These are phyloP conservation scores for Drosophila anomelani DNA, from an alignment of 2,888 invertebrate genomes.

Conservation along the genomic window DNA sequence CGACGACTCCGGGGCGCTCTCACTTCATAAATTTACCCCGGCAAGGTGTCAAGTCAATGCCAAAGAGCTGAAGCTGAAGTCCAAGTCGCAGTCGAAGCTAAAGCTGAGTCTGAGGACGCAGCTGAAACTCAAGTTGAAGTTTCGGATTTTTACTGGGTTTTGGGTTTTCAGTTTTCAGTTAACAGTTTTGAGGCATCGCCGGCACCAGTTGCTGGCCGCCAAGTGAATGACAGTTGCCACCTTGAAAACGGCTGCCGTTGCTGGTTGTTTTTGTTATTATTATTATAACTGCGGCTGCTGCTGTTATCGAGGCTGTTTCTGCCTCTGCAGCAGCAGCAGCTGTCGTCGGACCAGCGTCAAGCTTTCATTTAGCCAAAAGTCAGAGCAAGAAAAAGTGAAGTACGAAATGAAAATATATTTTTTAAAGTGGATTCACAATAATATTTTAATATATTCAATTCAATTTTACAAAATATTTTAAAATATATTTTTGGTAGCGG, in stretches of 20 bases:
- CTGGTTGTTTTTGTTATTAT: constrained; percentile 8
- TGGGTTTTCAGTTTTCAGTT: constrained; percentile 17
- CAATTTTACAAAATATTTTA: too few species aligned
- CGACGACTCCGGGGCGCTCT: constrained; percentile 55
- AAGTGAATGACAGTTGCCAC: constrained; percentile 78
- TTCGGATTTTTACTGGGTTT: constrained; percentile 23
- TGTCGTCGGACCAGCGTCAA: constrained; percentile 57
- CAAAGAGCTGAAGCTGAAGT: constrained; percentile 49
- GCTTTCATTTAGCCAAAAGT: constrained; percentile 67
- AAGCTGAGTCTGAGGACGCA: constrained; percentile 23
- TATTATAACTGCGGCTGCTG: constrained; percentile 23
- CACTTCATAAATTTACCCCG: constrained; percentile 75
- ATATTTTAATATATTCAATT: too few species aligned
- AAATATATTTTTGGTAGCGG: too few species aligned
- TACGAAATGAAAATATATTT: background rate
- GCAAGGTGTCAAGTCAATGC: constrained; percentile 79
- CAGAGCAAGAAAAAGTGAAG: constrained; percentile 14
- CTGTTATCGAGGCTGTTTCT: constrained; percentile 39
- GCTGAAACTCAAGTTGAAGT: constrained; percentile 28
- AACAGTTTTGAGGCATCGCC: constrained; percentile 26
- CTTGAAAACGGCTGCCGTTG: constrained; percentile 64
- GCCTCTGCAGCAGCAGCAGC: constrained; percentile 62
- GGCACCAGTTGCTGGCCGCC: constrained; percentile 48
- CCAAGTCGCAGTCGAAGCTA: constrained; percentile 19
- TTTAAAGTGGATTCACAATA: too few species aligned